Conservation (phyloP, 2,888 invertebrate genomes). For the Oscheius myriophilus region DNA sequence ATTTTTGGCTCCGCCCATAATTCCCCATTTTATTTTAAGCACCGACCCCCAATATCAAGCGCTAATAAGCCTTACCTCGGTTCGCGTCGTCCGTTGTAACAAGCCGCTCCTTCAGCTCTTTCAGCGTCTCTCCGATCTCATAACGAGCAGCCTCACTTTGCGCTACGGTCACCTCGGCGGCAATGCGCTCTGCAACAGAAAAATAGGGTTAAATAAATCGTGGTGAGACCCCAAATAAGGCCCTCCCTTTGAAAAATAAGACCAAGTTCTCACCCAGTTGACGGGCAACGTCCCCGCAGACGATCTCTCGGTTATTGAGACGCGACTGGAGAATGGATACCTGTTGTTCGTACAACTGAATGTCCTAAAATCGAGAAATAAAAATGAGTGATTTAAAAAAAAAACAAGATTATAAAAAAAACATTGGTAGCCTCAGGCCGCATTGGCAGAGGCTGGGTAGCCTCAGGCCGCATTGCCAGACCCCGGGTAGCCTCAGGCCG, state of each 20-base stretch:
- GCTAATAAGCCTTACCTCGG: slow-evolving; percentile 9
- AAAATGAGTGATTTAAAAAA: neutral
- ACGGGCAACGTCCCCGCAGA: slow-evolving; percentile 41
- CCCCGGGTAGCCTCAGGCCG: too few species aligned
- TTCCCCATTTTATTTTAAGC: too few species aligned
- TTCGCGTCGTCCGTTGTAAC: slow-evolving; percentile 12
- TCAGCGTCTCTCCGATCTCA: slow-evolving; percentile 9
- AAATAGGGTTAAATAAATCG: neutral
- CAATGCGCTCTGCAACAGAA: slow-evolving; percentile 3
- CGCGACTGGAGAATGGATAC: slow-evolving; percentile 69
- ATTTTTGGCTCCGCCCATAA: too few species aligned
- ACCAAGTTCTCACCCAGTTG: too few species aligned
- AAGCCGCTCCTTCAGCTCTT: slow-evolving; percentile 10
- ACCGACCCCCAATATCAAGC: too few species aligned
- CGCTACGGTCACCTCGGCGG: slow-evolving; percentile 1
- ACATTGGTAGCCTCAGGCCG: neutral
- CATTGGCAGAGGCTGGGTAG: neutral
- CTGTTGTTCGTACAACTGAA: slow-evolving; percentile 69
- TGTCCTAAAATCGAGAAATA: slow-evolving; percentile 67
- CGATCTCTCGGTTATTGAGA: slow-evolving; percentile 68
- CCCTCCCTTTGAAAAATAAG: too few species aligned
- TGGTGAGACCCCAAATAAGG: neutral
- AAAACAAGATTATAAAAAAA: neutral
- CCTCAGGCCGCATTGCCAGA: too few species aligned
- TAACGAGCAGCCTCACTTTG: slow-evolving; percentile 6